These are phyloP conservation scores for Acipenser ruthenus DNA, from an alignment of 2,797 vertebrate genomes.

Conservation along the genomic window DNA sequence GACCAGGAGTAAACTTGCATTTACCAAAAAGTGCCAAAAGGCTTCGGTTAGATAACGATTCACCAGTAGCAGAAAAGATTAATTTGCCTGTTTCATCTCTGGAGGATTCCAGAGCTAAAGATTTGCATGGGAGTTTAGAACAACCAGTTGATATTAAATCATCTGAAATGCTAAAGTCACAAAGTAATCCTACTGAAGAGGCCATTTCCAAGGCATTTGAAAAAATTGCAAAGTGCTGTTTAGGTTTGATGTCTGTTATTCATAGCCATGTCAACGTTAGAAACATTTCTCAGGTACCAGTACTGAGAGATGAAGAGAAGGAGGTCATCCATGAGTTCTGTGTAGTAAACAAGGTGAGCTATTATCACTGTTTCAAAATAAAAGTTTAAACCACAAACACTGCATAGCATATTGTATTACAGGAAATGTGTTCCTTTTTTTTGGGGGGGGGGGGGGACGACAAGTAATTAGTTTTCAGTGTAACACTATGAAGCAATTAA, in stretches of 20 bases:
- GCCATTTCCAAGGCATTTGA: slow-evolving; percentile 32
- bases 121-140: too few species aligned
- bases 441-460: too few species aligned
- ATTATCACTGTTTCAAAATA: not conserved
- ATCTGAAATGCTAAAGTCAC: too few species aligned
- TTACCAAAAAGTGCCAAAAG: slow-evolving; percentile 70
- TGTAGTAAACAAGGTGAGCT: slow-evolving; percentile 60
- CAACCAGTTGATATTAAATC: too few species aligned
- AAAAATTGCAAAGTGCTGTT: slow-evolving; percentile 66
- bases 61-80: slow-evolving; percentile 19
- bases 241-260: slow-evolving; percentile 83
- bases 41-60: slow-evolving; percentile 56
- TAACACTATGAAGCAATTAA: too few species aligned
- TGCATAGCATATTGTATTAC: not conserved
- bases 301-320: slow-evolving; percentile 84
- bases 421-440: not conserved
- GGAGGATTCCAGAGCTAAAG: slow-evolving; percentile 15
- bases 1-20: slow-evolving; percentile 20
- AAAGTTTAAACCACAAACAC: not conserved
- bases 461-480: too few species aligned
- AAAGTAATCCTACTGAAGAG: not conserved
- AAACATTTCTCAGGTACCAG: slow-evolving; percentile 70
- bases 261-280: slow-evolving; percentile 70
- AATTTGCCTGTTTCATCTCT: slow-evolving; percentile 11
- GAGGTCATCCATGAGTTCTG: slow-evolving; percentile 75